These are phyloP conservation scores for Tetragonula clypearis DNA, from an alignment of 1,140 invertebrate species.

Conservation along the genomic window DNA sequence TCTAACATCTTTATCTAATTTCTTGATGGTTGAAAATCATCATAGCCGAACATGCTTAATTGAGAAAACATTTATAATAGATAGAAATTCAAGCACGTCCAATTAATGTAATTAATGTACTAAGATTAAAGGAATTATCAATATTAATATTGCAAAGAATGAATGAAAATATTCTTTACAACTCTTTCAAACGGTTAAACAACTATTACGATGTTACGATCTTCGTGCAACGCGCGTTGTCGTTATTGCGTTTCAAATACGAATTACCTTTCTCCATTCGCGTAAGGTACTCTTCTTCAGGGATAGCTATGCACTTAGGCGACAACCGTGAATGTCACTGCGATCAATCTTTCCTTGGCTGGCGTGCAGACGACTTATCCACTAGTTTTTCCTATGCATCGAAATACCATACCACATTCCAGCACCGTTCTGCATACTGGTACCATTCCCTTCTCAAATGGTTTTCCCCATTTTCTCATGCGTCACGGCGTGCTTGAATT, in stretches of 20 bases:
- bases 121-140: neutral
- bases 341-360: conserved; percentile 25
- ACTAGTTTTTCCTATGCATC: conserved; percentile 31
- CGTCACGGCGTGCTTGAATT: neutral
- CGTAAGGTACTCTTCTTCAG: neutral
- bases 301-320: neutral
- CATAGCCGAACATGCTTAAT: too few relatives aligned
- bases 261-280: conserved; percentile 17
- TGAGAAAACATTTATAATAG: neutral
- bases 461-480: conserved; percentile 23
- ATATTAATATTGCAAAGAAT: neutral
- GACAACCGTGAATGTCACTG: conserved; percentile 24
- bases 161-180: neutral
- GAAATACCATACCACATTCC: conserved; percentile 34
- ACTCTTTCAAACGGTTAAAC: neutral
- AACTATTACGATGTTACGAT: neutral
- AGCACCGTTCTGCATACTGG: neutral
- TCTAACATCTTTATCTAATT: too few relatives aligned
- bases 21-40: too few relatives aligned
- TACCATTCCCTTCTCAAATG: neutral
- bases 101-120: neutral
- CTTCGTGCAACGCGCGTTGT: neutral
- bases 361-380: conserved; percentile 11
- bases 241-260: neutral
- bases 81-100: neutral